Evolutionary conservation across 2,113 vertebrate genomes (phyloP).

Genomic region (Arvicanthis niloticus): DNA sequence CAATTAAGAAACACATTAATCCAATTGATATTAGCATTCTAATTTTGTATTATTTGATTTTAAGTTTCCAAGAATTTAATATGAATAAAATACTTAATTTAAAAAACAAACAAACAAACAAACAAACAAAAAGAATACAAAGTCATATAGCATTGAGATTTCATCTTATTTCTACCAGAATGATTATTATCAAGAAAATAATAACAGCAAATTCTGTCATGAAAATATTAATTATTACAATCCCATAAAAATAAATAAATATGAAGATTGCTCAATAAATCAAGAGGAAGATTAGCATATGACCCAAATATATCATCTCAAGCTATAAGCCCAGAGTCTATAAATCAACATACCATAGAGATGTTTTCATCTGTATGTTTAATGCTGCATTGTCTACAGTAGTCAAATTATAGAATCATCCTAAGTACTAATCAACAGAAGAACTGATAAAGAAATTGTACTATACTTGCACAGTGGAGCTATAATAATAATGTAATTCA

Average conservation of each 20-base stretch:
- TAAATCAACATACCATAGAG: neutral
- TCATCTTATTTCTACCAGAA: neutral
- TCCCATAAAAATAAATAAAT: neutral
- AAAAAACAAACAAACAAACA: no score
- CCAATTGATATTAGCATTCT: constrained; percentile 8
- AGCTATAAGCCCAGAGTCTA: neutral
- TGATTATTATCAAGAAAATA: neutral
- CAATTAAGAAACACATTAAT: constrained; percentile 52
- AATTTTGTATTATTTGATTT: constrained; percentile 39
- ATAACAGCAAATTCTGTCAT: neutral
- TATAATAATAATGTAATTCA: no score
- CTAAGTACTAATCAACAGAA: neutral
- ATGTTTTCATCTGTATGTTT: neutral
- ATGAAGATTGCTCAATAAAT: neutral
- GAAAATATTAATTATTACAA: neutral
- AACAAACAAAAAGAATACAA: no score
- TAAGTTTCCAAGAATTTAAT: constrained; percentile 51
- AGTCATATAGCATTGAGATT: neutral
- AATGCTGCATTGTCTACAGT: neutral
- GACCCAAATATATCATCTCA: neutral
- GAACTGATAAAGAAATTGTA: neutral
- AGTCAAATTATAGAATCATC: neutral
- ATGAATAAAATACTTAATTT: constrained; percentile 44
- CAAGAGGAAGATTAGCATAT: neutral
- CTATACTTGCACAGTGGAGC: neutral